These are phyloP conservation scores for Steinernema khuongi DNA, from an alignment of 1,140 invertebrate species.

Conservation along the genomic window DNA sequence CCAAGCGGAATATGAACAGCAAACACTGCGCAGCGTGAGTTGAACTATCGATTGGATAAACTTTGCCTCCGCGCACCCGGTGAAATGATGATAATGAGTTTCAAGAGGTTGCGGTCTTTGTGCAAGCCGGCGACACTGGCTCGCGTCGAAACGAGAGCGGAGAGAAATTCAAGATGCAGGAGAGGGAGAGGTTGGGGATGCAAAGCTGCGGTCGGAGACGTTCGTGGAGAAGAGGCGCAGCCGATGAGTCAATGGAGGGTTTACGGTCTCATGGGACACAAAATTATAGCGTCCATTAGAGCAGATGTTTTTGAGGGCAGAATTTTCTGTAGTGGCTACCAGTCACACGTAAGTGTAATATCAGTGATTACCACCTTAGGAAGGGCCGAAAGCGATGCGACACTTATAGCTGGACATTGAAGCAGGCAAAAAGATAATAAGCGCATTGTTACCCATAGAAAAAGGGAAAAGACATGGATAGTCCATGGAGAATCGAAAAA, in stretches of 20 bases:
- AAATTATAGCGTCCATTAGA: no score
- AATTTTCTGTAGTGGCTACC: neutral
- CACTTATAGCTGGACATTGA: no score
- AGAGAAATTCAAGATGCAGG: neutral
- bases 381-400: no score
- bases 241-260: no score
- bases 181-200: neutral
- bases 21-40: neutral
- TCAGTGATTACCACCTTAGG: no score
- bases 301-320: no score
- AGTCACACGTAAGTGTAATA: no score
- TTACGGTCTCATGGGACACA: no score
- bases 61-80: neutral
- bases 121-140: neutral
- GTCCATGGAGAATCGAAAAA: no score
- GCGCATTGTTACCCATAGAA: no score
- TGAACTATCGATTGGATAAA: conserved; percentile 13
- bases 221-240: neutral
- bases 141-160: neutral
- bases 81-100: neutral
- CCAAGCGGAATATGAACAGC: neutral
- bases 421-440: no score
- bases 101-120: conserved; percentile 15
- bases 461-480: no score
- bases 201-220: neutral